Base-by-base conservation (phyloP, 2,888 invertebrate genomes). In the Chamaedrilus cognettii region DNA sequence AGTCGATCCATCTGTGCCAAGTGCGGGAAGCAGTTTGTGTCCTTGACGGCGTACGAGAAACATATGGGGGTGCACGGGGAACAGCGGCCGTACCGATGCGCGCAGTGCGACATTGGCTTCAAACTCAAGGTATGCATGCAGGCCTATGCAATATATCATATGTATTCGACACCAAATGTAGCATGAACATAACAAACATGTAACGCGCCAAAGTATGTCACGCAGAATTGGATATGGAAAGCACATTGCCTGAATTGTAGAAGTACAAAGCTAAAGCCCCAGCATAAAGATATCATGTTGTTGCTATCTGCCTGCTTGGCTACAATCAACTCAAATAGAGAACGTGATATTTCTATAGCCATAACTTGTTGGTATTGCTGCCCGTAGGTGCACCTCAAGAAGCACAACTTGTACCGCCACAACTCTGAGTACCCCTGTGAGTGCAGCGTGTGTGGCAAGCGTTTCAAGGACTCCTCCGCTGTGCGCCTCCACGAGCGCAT, bases 401-500 rank as follows among this genome's bases (percentile, higher is more conserved):
- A 73, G 49, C 73, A 73, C 64, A 66, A n/a, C n/a, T n/a, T n/a
- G n/a, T n/a, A n/a, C n/a, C n/a, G n/a, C n/a, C n/a, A n/a, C n/a
- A n/a, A n/a, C 58, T 28, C 51, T 59, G 70, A 72, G 33, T 70
- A 73, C 52, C 73, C 71, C 19, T 71, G 70, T 57, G 64, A 72
- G 42, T 73, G 73, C 52, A 60, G 65, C 56, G 50, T 68, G 55
- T 73, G 73, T 33, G 73, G 73, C 11, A 73, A 73, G 66, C 34
- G 59, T 34, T 73, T 73, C 67, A 73, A 73, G 67, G 73, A 73
- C n/a, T n/a, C n/a, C n/a, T n/a, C n/a, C n/a, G n/a, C n/a, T n/a
- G n/a, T n/a, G n/a, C n/a, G n/a, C n/a, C 62, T 69, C 19, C 72
- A 72, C 64, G 72, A 72, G 51, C 42, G 69, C n/a, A 72, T 66